Evolutionary conservation across 2,797 vertebrate species (phyloP), one percentile per base, ranked within the genome.

Genomic region (Acanthurus tractus): DNA sequence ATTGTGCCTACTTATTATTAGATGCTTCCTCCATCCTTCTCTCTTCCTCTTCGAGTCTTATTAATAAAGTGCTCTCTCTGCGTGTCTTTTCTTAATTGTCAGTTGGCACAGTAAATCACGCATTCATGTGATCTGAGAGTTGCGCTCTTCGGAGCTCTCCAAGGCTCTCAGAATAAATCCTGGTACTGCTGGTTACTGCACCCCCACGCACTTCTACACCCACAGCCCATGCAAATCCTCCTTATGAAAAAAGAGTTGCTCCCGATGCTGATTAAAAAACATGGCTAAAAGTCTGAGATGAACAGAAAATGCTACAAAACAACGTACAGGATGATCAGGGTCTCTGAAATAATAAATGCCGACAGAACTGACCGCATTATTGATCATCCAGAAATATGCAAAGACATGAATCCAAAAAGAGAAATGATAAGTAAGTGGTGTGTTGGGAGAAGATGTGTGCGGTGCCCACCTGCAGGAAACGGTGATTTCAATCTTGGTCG

Each of bases 401-500:
- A 44, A 59, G 45, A 20, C 40, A 38, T 42, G 18, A 54, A 14
- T 14, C 18, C 4, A 6, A 34, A 9, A 13, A 1, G 1, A 10
- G 36, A 4, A 36, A 57, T 2, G 14, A 48, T 53, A 46, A 53
- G 49, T 64, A 14, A 11, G 14, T 7, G 2, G 25, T 29, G 25
- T 29, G 25, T 0, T 8, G 13, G 1, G 12, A 8, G 20, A 34
- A 13, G 11, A 4, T 3, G 53, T 29, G 5, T 18, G 18, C 1
- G 58, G 14, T 2, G 34, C 95, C 94, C 92, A 99, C 97, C 97
- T 96, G 96, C 97, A 99, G 18, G 97, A 98, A 3, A 97, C 97
- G 23, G 96, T 97, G 82, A 98, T 92, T 88, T 99, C 97, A 76
- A 98, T 97, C 93, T 99, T 99, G 54, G 97, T 98, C 68, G 97